Evolutionary conservation across 2,113 vertebrate species (phyloP), one percentile per base, ranked within the genome.

Genomic region (Terrapene triunguis): DNA sequence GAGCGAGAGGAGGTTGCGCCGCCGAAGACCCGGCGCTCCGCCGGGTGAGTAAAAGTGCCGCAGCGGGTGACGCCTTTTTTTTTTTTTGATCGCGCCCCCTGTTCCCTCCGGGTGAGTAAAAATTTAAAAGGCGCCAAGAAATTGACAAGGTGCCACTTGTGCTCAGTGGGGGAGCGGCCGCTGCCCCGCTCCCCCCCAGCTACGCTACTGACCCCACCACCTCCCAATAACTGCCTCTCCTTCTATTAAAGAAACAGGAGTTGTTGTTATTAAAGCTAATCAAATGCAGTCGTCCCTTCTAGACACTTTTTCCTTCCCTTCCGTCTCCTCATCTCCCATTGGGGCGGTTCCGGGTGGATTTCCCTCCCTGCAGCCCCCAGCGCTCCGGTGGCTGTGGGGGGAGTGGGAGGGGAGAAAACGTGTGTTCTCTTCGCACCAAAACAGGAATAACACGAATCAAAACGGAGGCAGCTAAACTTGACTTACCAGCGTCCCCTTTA

Each of bases 321-420:
- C 38, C n/a, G 5, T 5, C 65, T n/a, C 35, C 19, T 38, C 57
- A 12, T 59, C 17, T 38, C n/a, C n/a, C n/a, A 5, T 21, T 38
- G n/a, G 65, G n/a, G 9, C 8, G 9, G 17, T 38, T 72, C 8
- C 19, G 10, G 65, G 19, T 38, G n/a, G 19, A 38, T 72, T 38
- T 72, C 65, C n/a, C 19, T 38, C 65, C 65, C 65, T 38, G 35
- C 35, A 9, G 8, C 17, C 35, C 35, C 65, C 65, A 69, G 17
- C 5, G 1, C n/a, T 21, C 32, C 19, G 10, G 32, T 72, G 2
- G 17, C 19, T 72, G 17, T 5, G 17, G 2, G n/a, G 9, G 19
- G 65, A 38, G 17, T 5, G 19, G 35, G 16, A 19, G 62, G 5
- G 57, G 27, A 6, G 57, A 14, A 29, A 59, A 35, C 8, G n/a